Base-by-base conservation (phyloP, 30 jellyfish, hydroid and myxozoan genomes). In the Cassiopea xamachana region DNA sequence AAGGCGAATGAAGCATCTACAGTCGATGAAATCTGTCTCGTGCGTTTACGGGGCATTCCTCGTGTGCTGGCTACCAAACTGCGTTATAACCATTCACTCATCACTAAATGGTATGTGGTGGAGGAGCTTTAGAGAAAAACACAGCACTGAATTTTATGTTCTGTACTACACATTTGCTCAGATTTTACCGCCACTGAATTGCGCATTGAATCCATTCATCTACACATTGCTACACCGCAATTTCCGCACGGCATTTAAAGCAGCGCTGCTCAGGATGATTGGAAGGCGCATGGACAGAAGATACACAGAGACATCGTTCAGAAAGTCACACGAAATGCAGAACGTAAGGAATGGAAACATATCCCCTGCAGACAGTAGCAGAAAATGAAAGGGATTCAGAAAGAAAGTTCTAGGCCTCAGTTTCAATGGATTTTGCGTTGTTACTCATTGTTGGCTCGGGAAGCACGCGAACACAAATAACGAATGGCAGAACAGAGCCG, bases 1-100 rank as follows among this genome's bases (percentile, higher is more conserved):
- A 67, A 83, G 61, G 55, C 80, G 86, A 45, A 79, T 45, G 61
- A 75, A 46, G 88, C 91, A 89, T 68, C 69, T 94, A 51, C 49
- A 85, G 15, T 92, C 96, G 0, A 90, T 96, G 19, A 85, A 74
- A 80, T 77, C 98, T n/a, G 60, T 94, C 16, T 73, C 95, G 0
- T 85, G 90, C 67, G 93, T 94, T 48, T 94, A 87, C 46, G 98
- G 97, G 44, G 95, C 97, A 9, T 94, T 94, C 67, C 79, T 85
- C 55, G 83, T 89, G 51, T 94, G 97, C 85, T 94, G 97, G 97
- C 55, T 94, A 72, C 98, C 98, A 39, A 96, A 71, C 75, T 81
- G 96, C 48, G 74, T 85, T 1, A 89, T 94, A 48, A 71, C 95
- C 1, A 55, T 94, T 27, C 88, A 93, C 87, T 61, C 95, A 1